These are phyloP conservation scores for Patiria pectinifera DNA, from an alignment of 53 echinoderm and acorn worm species.

Conservation along the genomic window DNA sequence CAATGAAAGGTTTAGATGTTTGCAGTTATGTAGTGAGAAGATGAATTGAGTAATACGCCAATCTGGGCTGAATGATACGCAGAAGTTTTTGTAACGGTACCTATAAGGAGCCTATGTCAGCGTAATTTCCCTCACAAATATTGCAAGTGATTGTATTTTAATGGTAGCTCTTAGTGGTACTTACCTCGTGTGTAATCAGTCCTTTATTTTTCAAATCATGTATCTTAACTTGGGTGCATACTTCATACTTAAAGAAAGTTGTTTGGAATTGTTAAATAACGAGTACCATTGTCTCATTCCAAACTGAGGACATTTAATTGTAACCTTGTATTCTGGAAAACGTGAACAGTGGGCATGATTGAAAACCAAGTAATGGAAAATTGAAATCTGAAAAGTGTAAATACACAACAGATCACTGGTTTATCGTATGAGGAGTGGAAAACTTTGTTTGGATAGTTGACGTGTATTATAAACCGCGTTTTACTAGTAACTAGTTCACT, in stretches of 20 bases:
- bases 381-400: constrained; percentile 38
- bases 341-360: neutral
- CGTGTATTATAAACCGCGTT: constrained; percentile 49
- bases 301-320: neutral
- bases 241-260: neutral
- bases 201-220: constrained; percentile 32
- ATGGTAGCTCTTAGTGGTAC: neutral
- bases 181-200: neutral
- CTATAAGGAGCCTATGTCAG: neutral
- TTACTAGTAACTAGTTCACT: constrained; percentile 18
- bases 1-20: neutral
- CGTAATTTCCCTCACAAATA: neutral
- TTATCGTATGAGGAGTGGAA: constrained; percentile 23
- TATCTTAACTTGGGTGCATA: constrained; percentile 21
- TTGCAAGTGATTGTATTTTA: constrained; percentile 12
- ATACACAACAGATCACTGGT: constrained; percentile 13
- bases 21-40: constrained; percentile 49
- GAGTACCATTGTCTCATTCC: neutral
- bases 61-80: neutral
- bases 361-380: neutral
- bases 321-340: neutral
- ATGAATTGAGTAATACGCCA: neutral
- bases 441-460: constrained; percentile 18
- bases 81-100: neutral
- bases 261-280: constrained; percentile 7